Conservation (phyloP, 2,113 vertebrate species). For the Centrocercus urophasianus region DNA sequence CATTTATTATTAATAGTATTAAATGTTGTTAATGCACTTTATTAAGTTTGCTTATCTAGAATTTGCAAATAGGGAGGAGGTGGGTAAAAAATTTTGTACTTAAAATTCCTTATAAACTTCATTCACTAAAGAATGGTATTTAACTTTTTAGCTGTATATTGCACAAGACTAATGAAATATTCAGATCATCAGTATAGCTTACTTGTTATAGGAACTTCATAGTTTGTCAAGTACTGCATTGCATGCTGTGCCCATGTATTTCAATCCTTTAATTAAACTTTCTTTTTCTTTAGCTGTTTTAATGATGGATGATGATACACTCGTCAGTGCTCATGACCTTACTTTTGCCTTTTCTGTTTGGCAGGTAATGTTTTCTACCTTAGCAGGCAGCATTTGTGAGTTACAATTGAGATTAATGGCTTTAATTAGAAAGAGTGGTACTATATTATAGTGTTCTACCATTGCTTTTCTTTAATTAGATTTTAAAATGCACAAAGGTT, state of each 20-base stretch:
- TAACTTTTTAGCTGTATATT: not conserved
- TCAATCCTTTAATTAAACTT: not conserved
- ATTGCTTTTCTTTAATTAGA: not conserved
- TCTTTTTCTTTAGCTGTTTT: slow-evolving; percentile 82
- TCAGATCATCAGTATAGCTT: not conserved
- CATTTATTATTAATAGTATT: not conserved
- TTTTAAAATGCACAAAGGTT: not conserved
- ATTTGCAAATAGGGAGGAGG: not conserved
- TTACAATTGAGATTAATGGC: not conserved
- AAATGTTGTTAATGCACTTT: not conserved
- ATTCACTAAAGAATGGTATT: not conserved
- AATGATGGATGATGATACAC: slow-evolving; percentile 94
- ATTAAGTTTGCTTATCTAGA: not conserved
- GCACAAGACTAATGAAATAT: not conserved
- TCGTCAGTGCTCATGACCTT: slow-evolving; percentile 92
- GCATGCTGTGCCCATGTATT: not conserved
- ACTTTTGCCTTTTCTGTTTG: slow-evolving; percentile 94
- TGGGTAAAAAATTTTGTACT: not conserved
- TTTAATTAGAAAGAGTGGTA: not conserved
- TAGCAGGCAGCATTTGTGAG: not conserved
- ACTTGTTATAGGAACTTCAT: not conserved
- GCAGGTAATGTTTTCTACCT: slow-evolving; percentile 85
- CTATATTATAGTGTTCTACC: not conserved
- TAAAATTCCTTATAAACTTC: not conserved
- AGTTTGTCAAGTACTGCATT: not conserved